Percentiles rank a stretch among this genome's conserved stretches.
Conservation (phyloP, 64 coral and sea anemone species). For the Porites lutea region DNA sequence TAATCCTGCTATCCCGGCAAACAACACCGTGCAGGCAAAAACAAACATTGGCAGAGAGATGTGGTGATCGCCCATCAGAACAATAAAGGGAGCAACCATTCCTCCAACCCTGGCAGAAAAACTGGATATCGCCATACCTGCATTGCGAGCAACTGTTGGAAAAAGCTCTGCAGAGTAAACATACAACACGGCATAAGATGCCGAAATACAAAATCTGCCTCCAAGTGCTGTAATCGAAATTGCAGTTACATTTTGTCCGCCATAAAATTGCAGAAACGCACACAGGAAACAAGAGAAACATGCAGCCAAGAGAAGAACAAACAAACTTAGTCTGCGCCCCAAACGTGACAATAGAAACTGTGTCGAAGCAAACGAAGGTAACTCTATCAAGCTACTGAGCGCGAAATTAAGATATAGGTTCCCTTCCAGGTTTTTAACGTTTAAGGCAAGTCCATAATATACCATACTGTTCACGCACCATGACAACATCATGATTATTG, state of each 20-base stretch:
- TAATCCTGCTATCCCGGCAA: conserved; percentile 54
- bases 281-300: conserved; percentile 63
- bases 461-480: conserved; percentile 30
- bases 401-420: conserved; percentile 20
- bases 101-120: conserved; percentile 62
- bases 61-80: conserved; percentile 69
- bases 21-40: conserved; percentile 49
- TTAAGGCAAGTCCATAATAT: conserved; percentile 48
- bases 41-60: conserved; percentile 75
- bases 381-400: not conserved
- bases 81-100: conserved; percentile 68
- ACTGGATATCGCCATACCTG: conserved; percentile 47
- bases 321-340: conserved; percentile 38
- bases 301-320: conserved; percentile 60
- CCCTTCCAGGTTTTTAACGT: conserved; percentile 13
- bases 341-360: not conserved
- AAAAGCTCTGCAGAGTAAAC: conserved; percentile 71
- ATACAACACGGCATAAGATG: conserved; percentile 72
- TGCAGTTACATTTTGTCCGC: not conserved
- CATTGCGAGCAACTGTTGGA: conserved; percentile 69
- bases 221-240: conserved; percentile 49
- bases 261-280: conserved; percentile 57
- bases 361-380: not conserved
- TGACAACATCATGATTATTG: conserved; percentile 26
- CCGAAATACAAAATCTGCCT: conserved; percentile 81